Percentiles rank a stretch among this genome's conserved stretches.
Evolutionary conservation across 2,797 vertebrate species (phyloP).

Genomic region (Artibeus jamaicensis): DNA sequence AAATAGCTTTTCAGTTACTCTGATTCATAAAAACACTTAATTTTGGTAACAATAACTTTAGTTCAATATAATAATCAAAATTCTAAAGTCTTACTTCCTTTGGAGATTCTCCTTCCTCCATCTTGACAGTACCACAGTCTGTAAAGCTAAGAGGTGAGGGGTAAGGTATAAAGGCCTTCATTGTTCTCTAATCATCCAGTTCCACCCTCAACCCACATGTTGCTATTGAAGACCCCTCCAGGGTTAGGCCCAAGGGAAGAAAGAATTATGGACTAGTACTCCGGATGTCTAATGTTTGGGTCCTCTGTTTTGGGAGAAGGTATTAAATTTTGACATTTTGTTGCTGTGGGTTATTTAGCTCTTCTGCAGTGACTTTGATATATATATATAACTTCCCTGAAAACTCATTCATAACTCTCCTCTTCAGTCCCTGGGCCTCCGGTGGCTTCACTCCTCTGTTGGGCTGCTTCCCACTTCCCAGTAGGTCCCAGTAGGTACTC

Average conservation of each 20-base stretch:
- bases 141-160: accelerated
- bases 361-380: not conserved
- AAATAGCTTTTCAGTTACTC: not conserved
- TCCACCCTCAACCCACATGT: not conserved
- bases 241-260: not conserved
- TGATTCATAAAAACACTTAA: not conserved
- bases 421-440: not conserved
- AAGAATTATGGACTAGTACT: not conserved
- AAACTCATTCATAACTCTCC: not conserved
- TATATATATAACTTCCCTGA: not conserved
- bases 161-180: not conserved
- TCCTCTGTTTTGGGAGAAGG: not conserved
- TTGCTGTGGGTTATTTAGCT: not conserved
- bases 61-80: not conserved
- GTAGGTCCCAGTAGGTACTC: too few species aligned
- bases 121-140: not conserved
- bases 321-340: not conserved
- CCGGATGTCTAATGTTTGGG: not conserved
- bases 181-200: accelerated
- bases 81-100: not conserved
- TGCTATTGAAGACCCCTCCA: not conserved
- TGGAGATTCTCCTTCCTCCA: not conserved
- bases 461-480: not conserved
- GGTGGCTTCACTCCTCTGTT: not conserved
- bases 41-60: not conserved